Base-by-base conservation (phyloP, 2,797 vertebrate genomes). In the Buphagus erythrorhynchus region DNA sequence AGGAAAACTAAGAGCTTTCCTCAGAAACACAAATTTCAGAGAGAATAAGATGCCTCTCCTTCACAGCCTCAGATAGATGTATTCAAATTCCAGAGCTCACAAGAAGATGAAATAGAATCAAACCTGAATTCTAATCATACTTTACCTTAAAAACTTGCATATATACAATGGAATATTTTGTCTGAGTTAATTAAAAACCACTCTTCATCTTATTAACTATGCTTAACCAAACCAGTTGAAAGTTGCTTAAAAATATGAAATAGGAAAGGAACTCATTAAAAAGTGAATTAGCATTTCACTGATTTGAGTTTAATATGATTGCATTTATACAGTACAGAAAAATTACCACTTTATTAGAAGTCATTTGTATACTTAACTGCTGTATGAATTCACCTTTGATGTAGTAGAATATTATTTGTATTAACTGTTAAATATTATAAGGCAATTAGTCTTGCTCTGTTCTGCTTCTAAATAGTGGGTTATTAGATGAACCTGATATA, bases 251-350 rank as follows among this genome's bases (percentile, higher is more conserved):
- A 95, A 94, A 72, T 78, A 35, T 82, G 93, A 92, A 95, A 95
- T 38, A 82, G 35, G 61, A 92, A 93, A 92, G 45, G 62, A 95
- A 62, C 88, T 96, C 90, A 94, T 94, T 96, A 96, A 91, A 94
- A 95, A 79, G 16, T 65, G 65, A 96, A 93, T 96, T 96, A 94
- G 16, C 77, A 77, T 95, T 93, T 95, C 67, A 85, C 48, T 91
- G 81, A 93, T 92, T 96, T 91, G 81, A 94, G 80, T 92, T 93
- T 89, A 96, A 91, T 90, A 92, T 89, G 67, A 92, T 90, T 94
- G 81, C 68, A 89, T 94, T 94, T 93, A 84, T 82, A 92, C 16
- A 93, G 67, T 61, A 87, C 55, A 65, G 90, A 91, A 94, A 95
- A 96, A 91, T 90, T 94, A 84, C 46, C 58, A 46, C 88, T 91